Evolutionary conservation across 2,797 vertebrate genomes (phyloP).

Genomic region (Lepilemur ruficaudatus): DNA sequence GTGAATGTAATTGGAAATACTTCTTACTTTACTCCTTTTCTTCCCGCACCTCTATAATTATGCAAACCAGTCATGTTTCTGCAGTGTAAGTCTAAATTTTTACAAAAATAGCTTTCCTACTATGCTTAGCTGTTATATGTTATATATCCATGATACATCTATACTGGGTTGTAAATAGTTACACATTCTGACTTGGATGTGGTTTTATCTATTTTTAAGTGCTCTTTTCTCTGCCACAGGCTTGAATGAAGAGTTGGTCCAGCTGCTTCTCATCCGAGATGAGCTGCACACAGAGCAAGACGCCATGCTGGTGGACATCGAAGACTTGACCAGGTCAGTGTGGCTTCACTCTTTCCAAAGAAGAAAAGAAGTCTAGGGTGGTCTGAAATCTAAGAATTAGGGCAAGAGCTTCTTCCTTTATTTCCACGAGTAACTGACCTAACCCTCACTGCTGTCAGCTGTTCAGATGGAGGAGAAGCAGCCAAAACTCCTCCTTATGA

Average conservation of each 20-base stretch:
- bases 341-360: neutral
- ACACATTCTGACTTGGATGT: neutral
- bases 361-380: neutral
- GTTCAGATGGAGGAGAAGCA: neutral
- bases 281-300: constrained; percentile 99
- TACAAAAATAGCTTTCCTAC: neutral
- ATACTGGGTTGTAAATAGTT: neutral
- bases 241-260: constrained; percentile 98
- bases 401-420: neutral
- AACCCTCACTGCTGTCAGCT: neutral
- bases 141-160: neutral
- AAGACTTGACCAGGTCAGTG: constrained; percentile 96
- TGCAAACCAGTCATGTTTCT: neutral
- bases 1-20: neutral
- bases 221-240: constrained; percentile 82
- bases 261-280: constrained; percentile 97
- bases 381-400: neutral
- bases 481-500: neutral
- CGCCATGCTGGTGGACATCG: constrained; percentile 99
- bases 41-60: neutral
- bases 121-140: neutral
- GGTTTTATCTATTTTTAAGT: neutral
- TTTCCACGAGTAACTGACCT: neutral
- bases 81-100: neutral
- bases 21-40: neutral